phyloP scores from a whole-genome alignment of 2,888 invertebrate species.

The Sericinus montela region DNA sequence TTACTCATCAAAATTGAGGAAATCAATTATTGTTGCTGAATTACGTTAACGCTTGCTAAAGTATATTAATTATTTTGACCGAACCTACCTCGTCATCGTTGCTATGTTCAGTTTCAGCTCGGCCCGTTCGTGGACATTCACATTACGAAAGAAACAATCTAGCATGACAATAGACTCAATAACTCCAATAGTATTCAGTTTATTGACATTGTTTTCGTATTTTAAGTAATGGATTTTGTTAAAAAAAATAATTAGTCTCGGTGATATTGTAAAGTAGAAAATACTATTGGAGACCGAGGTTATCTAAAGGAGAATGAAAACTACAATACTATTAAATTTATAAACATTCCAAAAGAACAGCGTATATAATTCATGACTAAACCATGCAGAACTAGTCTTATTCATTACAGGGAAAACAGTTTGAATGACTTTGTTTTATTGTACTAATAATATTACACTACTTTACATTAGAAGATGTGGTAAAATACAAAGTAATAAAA shows the following conservation, averaged over 20 bases:
- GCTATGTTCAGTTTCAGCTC: constrained; percentile 67
- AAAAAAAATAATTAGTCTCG: neutral
- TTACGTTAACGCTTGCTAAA: constrained; percentile 33
- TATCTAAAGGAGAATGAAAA: constrained; percentile 21
- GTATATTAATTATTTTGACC: constrained; percentile 50
- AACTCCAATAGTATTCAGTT: constrained; percentile 72
- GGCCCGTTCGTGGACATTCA: constrained; percentile 67
- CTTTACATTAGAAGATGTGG: neutral
- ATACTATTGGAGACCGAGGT: constrained; percentile 67
- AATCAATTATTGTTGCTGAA: constrained; percentile 34
- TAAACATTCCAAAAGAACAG: constrained; percentile 20
- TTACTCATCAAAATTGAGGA: constrained; percentile 70
- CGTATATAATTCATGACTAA: constrained; percentile 11
- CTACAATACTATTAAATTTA: constrained; percentile 23
- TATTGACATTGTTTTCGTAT: neutral
- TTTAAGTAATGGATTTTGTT: neutral
- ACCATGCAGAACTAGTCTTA: constrained; percentile 17
- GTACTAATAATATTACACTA: neutral
- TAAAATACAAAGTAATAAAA: constrained; percentile 4
- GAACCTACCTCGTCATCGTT: constrained; percentile 74
- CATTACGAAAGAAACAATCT: constrained; percentile 77
- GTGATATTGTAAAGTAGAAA: constrained; percentile 22
- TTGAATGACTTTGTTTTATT: neutral
- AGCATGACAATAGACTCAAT: constrained; percentile 76
- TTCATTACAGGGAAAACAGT: neutral